Percentiles rank a stretch among this genome's conserved stretches.
phyloP scores from a whole-genome alignment of 2,113 vertebrate genomes.

The Thamnaconus septentrionalis region DNA sequence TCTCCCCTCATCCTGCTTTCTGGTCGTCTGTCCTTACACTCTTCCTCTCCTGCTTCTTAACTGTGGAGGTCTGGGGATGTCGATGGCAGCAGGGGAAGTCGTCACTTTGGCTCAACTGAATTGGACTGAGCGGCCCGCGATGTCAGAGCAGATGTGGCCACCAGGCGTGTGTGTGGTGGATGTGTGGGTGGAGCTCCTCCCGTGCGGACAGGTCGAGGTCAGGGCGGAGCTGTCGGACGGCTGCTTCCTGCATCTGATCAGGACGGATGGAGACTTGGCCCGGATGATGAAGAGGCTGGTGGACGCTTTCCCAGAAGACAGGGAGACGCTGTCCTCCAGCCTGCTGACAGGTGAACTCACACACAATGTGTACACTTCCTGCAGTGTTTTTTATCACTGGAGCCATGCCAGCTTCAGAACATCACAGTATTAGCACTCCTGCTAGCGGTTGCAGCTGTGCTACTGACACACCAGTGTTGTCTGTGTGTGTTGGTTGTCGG shows the following conservation, averaged over 20 bases:
- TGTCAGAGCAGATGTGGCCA: not conserved
- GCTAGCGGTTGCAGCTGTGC: too few relatives aligned
- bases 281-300: slow-evolving; percentile 13
- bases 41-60: not conserved
- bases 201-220: slow-evolving; percentile 1
- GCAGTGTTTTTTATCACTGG: not conserved
- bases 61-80: not conserved
- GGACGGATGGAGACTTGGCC: slow-evolving; percentile 4
- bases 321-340: not conserved
- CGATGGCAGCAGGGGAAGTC: not conserved
- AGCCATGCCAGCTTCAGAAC: not conserved
- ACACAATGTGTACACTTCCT: not conserved
- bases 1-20: not conserved
- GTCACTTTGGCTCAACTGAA: too few relatives aligned
- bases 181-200: not conserved
- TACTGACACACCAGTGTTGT: too few relatives aligned
- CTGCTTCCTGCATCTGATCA: not conserved
- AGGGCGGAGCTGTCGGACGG: slow-evolving; percentile 4
- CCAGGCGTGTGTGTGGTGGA: slow-evolving; percentile 1
- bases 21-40: not conserved
- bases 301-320: slow-evolving; percentile 5
- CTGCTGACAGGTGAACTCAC: not conserved
- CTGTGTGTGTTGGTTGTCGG: too few relatives aligned
- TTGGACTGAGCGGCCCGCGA: too few relatives aligned
- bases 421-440: not conserved